A percentile compares a stretch with the other conserved stretches of the same genome.
These are phyloP conservation scores for Lanius ludovicianus DNA, from an alignment of 2,113 vertebrate species.

Conservation along the genomic window DNA sequence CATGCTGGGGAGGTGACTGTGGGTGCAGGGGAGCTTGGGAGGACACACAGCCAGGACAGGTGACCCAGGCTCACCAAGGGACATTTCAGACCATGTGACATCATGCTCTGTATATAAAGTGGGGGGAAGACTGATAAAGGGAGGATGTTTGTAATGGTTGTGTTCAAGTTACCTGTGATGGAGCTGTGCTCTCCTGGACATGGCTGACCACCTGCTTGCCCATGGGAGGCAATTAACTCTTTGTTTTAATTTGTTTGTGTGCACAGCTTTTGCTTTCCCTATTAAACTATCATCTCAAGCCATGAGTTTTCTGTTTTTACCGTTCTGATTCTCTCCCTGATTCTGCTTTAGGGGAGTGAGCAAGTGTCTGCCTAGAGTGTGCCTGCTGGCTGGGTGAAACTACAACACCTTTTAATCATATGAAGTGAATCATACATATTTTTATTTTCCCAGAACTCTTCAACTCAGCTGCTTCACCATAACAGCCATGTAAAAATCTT, in stretches of 20 bases:
- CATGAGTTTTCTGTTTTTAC: neutral
- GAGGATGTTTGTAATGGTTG: neutral
- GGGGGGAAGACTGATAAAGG: neutral
- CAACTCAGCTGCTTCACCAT: neutral
- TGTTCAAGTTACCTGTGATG: neutral
- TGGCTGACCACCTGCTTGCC: neutral
- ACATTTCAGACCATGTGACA: neutral
- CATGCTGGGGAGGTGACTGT: fast-evolving
- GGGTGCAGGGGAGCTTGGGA: neutral
- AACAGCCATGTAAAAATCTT: neutral
- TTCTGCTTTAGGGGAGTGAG: neutral
- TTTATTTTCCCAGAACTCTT: neutral
- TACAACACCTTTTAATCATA: neutral
- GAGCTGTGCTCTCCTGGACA: neutral
- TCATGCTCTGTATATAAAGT: neutral
- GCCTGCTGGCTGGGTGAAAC: neutral
- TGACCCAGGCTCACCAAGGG: neutral
- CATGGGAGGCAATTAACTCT: neutral
- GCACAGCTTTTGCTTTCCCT: neutral
- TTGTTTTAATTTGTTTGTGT: neutral
- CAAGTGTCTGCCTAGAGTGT: fast-evolving
- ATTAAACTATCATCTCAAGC: neutral
- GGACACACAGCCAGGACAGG: neutral
- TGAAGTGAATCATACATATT: neutral
- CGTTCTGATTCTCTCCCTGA: fast-evolving